Base-by-base conservation (phyloP, 2,113 vertebrate species). In the Cyrtonyx montezumae region DNA sequence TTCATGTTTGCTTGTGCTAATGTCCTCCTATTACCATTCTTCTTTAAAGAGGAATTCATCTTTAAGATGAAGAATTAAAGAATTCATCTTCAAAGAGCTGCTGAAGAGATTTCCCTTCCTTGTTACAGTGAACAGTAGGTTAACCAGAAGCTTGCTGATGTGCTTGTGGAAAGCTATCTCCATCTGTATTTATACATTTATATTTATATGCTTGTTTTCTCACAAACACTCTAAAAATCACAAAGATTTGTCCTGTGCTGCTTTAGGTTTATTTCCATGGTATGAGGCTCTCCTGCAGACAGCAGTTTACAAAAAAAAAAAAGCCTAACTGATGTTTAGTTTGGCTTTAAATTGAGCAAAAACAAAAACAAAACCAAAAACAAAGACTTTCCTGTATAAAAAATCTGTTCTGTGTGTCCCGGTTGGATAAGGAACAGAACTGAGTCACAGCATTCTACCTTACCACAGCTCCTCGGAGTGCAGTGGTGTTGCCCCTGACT, bases 321-420 rank as follows among this genome's bases (percentile, higher is more conserved):
- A 61, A 37, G 26, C 21, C 68, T 59, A 37, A 18, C 56, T 71
- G 55, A 59, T 59, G 30, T 18, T 84, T 61, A 49, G 32, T 51
- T 95, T 71, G 37, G 56, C 68, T 94, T 79, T 80, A 43, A 89
- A 68, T 28, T 13, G 43, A 75, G 73, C 43, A 70, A 65, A 94
- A 77, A 68, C 92, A 51, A 53, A 16, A 23, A 25, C 48, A 49
- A 49, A 23, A 49, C 48, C 22, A 49, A 49, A 49, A 51, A 73
- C 86, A 82, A 70, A 20, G 3, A 80, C 15, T 20, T 87, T 83
- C 42, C 55, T 74, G n/a, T 34, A n/a, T 26, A 61, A 83, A 69
- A 80, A 74, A 46, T 22, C 79, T 78, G 63, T 59, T 30, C 37
- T 51, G 1, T 30, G 53, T 79, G 51, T 79, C 82, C 70, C 21